These are phyloP conservation scores for Hycleus cichorii DNA, from an alignment of 1,140 invertebrate genomes.

Conservation along the genomic window DNA sequence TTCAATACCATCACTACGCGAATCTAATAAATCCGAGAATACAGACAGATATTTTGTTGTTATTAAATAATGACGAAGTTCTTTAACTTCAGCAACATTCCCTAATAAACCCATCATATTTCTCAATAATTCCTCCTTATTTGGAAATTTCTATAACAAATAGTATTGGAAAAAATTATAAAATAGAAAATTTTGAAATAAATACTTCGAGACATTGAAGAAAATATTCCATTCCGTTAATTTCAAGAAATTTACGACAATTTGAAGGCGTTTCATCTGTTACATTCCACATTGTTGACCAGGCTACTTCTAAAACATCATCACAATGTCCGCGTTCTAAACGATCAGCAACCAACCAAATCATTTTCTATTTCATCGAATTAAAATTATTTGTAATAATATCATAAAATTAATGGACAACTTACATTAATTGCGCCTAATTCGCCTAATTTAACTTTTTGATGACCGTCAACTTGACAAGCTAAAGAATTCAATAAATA, in stretches of 20 bases:
- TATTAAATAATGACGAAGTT: conserved; percentile 79
- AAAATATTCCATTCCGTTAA: conserved; percentile 81
- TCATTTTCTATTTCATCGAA: conserved; percentile 63
- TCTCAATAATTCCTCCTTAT: conserved; percentile 79
- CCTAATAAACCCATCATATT: conserved; percentile 97
- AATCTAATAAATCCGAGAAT: conserved; percentile 78
- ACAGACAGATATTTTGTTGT: conserved; percentile 73
- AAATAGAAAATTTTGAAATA: neutral
- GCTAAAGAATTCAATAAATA: conserved; percentile 92
- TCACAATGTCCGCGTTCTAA: conserved; percentile 71
- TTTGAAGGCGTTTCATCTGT: conserved; percentile 94
- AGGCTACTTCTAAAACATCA: conserved; percentile 93
- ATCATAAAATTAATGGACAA: neutral
- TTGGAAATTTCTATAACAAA: conserved; percentile 64
- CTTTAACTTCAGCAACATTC: conserved; percentile 90
- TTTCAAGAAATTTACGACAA: conserved; percentile 81
- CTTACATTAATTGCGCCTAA: conserved; percentile 77
- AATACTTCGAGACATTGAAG: conserved; percentile 70
- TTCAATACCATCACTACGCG: conserved; percentile 89
- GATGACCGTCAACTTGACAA: conserved; percentile 88
- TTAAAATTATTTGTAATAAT: neutral
- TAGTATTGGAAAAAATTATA: neutral
- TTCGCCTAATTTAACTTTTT: conserved; percentile 85
- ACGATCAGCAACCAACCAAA: conserved; percentile 71
- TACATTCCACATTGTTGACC: conserved; percentile 98